A percentile compares a stretch with the other conserved stretches of the same genome.
Evolutionary conservation across 2,113 vertebrate species (phyloP).

Genomic region (Cisticola juncidis): DNA sequence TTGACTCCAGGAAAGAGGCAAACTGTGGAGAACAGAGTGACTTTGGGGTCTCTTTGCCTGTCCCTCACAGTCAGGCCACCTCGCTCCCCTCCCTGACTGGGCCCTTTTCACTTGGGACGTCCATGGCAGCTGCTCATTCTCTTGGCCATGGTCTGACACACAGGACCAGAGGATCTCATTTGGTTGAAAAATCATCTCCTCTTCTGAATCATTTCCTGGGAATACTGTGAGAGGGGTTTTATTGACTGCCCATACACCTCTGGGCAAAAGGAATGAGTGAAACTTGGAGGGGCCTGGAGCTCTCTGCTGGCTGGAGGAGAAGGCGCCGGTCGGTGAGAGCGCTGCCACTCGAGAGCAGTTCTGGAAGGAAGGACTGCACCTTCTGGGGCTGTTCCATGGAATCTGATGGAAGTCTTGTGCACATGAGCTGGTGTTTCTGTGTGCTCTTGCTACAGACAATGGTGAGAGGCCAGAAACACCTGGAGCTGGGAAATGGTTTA

Average conservation of each 20-base stretch:
- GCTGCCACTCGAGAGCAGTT: background rate
- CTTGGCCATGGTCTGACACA: constrained; percentile 61
- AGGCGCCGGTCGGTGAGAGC: background rate
- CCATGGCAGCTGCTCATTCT: constrained; percentile 66
- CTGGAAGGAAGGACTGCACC: background rate
- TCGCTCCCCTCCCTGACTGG: constrained; percentile 31
- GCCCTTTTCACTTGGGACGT: background rate
- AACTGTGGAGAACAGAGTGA: background rate
- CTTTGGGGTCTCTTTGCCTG: constrained; percentile 15
- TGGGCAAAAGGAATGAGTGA: background rate
- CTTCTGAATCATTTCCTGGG: constrained; percentile 64
- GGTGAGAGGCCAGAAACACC: background rate
- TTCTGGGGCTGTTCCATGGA: constrained; percentile 21
- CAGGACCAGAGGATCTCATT: constrained; percentile 56
- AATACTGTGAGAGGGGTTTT: constrained; percentile 62
- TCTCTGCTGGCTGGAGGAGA: background rate
- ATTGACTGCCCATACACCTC: background rate
- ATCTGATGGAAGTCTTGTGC: constrained; percentile 35
- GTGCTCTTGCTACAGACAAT: background rate
- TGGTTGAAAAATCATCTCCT: constrained; percentile 63
- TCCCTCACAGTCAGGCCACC: constrained; percentile 4
- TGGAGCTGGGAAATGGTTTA: constrained; percentile 26
- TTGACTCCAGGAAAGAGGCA: background rate
- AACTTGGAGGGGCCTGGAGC: background rate
- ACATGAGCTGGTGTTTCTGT: constrained; percentile 17